These are phyloP conservation scores for Chrysolina americana DNA, from an alignment of 2,888 invertebrate species.

Conservation along the genomic window DNA sequence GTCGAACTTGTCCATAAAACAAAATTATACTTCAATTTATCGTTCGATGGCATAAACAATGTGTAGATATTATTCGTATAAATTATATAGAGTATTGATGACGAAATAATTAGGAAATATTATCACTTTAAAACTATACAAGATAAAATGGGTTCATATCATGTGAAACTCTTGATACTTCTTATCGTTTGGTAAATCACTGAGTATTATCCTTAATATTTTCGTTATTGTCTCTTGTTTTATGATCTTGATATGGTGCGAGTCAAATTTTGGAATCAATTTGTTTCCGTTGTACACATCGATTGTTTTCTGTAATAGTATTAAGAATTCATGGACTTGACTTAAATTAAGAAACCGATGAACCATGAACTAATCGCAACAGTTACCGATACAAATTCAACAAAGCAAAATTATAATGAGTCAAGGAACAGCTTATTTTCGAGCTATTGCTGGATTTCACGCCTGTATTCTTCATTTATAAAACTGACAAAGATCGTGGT, in stretches of 20 bases:
- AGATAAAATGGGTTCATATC: too few species aligned
- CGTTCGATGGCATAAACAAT: too few species aligned
- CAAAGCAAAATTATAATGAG: constrained; percentile 62
- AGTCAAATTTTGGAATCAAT: not conserved
- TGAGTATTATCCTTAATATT: too few species aligned
- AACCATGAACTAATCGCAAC: constrained; percentile 50
- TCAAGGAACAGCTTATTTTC: constrained; percentile 64
- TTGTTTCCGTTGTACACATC: not conserved
- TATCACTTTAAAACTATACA: too few species aligned
- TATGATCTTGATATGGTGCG: not conserved
- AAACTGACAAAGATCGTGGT: constrained; percentile 63
- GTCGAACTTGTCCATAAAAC: too few species aligned
- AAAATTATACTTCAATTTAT: too few species aligned
- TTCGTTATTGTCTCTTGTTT: not conserved
- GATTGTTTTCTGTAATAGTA: constrained; percentile 20
- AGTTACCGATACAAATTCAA: constrained; percentile 55
- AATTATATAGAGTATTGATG: too few species aligned
- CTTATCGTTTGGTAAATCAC: too few species aligned
- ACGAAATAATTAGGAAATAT: too few species aligned
- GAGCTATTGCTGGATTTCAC: constrained; percentile 63
- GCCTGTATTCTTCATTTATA: constrained; percentile 64
- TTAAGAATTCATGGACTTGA: constrained; percentile 25
- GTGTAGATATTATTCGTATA: too few species aligned
- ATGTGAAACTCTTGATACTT: too few species aligned
- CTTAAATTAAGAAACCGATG: constrained; percentile 37